Evolutionary conservation across 2,113 vertebrate species (phyloP).

Genomic region (Scolopax mira): DNA sequence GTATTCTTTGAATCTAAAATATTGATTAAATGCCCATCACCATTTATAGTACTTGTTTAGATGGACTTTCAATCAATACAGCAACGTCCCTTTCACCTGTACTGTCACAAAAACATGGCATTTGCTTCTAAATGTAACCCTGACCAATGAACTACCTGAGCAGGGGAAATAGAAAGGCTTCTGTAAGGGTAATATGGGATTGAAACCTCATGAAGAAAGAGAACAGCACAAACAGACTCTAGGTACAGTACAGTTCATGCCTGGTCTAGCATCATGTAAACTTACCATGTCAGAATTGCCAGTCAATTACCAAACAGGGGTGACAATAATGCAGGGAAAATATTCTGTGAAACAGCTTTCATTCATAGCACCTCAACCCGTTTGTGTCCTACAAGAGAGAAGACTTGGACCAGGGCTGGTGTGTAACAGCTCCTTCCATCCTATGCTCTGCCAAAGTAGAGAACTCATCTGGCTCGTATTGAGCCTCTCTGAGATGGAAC

Average conservation of each 20-base stretch:
- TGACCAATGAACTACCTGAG: neutral
- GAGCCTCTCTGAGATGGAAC: neutral
- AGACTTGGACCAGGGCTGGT: neutral
- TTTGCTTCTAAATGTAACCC: conserved; percentile 32
- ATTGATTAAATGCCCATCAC: conserved; percentile 23
- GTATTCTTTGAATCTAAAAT: neutral
- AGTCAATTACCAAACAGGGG: neutral
- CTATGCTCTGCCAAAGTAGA: neutral
- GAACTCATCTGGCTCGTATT: neutral
- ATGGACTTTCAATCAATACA: conserved; percentile 21
- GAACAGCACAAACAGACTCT: neutral
- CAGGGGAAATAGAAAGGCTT: neutral
- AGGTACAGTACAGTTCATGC: neutral
- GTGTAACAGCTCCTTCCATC: neutral
- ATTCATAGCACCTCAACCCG: neutral
- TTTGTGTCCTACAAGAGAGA: neutral
- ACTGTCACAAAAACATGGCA: neutral
- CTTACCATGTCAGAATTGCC: neutral
- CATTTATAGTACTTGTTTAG: neutral
- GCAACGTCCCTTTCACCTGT: neutral
- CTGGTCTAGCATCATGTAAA: neutral
- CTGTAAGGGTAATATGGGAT: neutral
- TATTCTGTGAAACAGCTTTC: neutral
- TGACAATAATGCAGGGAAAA: neutral
- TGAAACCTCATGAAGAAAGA: neutral